A percentile compares a stretch with the other conserved stretches of the same genome.
Conservation (phyloP, 2,888 invertebrate species). For the Calephelis perditalis region DNA sequence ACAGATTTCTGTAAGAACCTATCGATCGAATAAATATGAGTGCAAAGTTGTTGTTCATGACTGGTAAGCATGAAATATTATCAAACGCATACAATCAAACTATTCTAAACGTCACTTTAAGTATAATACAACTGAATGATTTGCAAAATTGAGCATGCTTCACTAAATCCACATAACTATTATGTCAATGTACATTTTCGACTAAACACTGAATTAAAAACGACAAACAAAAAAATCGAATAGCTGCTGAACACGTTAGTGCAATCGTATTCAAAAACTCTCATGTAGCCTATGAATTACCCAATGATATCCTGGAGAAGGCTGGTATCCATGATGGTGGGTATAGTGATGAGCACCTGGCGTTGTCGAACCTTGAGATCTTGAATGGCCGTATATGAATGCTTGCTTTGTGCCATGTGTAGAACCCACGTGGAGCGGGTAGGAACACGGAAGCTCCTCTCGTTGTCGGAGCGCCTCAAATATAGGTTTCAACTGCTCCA, state of each 20-base stretch:
- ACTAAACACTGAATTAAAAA: slow-evolving; percentile 46
- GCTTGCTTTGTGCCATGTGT: slow-evolving; percentile 80
- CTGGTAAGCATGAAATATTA: no score
- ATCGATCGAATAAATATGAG: no score
- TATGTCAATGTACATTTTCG: slow-evolving; percentile 35
- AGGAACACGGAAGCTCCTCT: slow-evolving; percentile 94
- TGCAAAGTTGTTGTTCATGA: no score
- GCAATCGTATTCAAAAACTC: slow-evolving; percentile 21
- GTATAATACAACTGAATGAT: slow-evolving; percentile 3
- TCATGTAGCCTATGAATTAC: slow-evolving; percentile 77
- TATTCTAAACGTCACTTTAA: neutral
- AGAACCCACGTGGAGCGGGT: slow-evolving; percentile 91
- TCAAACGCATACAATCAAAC: neutral
- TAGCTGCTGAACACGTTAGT: slow-evolving; percentile 31
- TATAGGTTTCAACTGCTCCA: slow-evolving; percentile 97
- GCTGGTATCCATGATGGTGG: slow-evolving; percentile 84
- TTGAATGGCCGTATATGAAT: slow-evolving; percentile 79
- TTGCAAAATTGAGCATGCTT: slow-evolving; percentile 47
- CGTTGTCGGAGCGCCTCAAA: slow-evolving; percentile 95
- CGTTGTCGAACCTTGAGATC: slow-evolving; percentile 80
- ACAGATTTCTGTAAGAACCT: no score
- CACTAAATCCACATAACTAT: slow-evolving; percentile 43
- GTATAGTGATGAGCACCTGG: slow-evolving; percentile 81
- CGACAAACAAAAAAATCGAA: slow-evolving; percentile 39
- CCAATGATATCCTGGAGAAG: slow-evolving; percentile 86